Evolutionary conservation across 2,888 invertebrate genomes (phyloP).

Genomic region (Caenorhabditis sp.): DNA sequence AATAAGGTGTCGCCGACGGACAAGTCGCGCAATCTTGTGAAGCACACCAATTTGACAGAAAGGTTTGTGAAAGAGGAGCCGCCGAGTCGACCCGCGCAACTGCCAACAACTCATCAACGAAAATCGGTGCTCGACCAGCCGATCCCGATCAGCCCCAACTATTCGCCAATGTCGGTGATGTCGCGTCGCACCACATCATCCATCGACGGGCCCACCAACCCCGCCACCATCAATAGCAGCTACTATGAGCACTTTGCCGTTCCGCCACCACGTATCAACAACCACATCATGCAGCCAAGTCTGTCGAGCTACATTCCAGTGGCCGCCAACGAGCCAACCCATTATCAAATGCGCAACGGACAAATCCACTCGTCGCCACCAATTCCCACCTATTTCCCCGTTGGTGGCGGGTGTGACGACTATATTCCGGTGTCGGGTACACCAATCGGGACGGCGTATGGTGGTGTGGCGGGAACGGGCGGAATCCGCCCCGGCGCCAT

Average conservation of each 20-base stretch:
- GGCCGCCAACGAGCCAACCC: slow-evolving; percentile 24
- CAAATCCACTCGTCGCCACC: not conserved
- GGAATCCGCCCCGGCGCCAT: too few species aligned
- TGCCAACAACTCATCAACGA: slow-evolving; percentile 15
- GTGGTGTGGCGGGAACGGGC: slow-evolving; percentile 4
- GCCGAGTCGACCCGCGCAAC: slow-evolving; percentile 18
- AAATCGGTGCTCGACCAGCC: slow-evolving; percentile 31
- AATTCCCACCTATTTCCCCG: slow-evolving; percentile 22
- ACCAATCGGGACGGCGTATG: not conserved
- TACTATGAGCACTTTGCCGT: not conserved
- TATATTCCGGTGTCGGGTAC: slow-evolving; percentile 16
- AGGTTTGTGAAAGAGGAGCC: slow-evolving; percentile 22
- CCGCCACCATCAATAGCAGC: too few species aligned
- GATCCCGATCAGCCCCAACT: slow-evolving; percentile 26
- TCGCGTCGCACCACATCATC: slow-evolving; percentile 14
- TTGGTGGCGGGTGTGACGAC: slow-evolving; percentile 35
- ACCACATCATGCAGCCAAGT: slow-evolving; percentile 2
- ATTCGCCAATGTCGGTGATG: slow-evolving; percentile 10
- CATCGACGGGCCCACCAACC: not conserved
- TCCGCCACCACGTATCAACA: not conserved
- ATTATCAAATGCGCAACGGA: slow-evolving; percentile 26
- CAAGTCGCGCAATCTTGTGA: slow-evolving; percentile 9
- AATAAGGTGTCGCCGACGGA: slow-evolving; percentile 33
- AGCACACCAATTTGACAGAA: slow-evolving; percentile 27
- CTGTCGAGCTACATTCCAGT: slow-evolving; percentile 22